Base-by-base conservation (phyloP, 2,888 invertebrate species). In the Trissolcus brochymenae region DNA sequence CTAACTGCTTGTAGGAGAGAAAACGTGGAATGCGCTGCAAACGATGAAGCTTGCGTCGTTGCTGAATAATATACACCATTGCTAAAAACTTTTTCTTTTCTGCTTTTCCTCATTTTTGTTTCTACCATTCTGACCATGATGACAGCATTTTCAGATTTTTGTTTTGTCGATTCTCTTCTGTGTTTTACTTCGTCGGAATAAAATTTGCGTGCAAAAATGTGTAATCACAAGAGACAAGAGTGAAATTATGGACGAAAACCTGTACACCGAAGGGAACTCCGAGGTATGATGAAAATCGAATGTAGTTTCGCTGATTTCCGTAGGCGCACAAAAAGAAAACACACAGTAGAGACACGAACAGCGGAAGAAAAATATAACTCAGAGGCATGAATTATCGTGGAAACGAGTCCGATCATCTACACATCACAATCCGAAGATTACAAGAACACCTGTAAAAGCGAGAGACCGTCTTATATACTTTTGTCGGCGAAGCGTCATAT, bases 401-500 rank as follows among this genome's bases (percentile, higher is more conserved):
- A 66, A 68, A 67, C 76, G 64, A 62, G 76, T 68, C 43, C 67
- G 72, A 77, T 77, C 59, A 40, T 72, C 72, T 68, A 21, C 64
- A 25, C 35, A 68, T 72, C 35, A 35, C 9, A 72, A 66, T 67
- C 49, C 19, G 35, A 21, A 54, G 71, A 77, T 72, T 64, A 62
- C 53, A 68, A 57, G 72, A 62, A 72, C 72, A 68, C 72, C 59
- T 67, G 71, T 67, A 67, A 71, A 66, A 62, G 53, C 54, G 62
- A 66, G 35, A 35, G 60, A 61, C 65, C 46, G 71, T 56, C 70
- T 46, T 62, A 57, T 53, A 43, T 75, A 76, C 79, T 80, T 79
- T 61, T 54, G 70, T 73, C 55, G 71, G 76, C 72, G 57, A 65
- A 65, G 77, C 72, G 67, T 77, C 77, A 68, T 73, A 77, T 73